phyloP scores from a whole-genome alignment of 2,888 invertebrate species.

The Noctua pronuba region DNA sequence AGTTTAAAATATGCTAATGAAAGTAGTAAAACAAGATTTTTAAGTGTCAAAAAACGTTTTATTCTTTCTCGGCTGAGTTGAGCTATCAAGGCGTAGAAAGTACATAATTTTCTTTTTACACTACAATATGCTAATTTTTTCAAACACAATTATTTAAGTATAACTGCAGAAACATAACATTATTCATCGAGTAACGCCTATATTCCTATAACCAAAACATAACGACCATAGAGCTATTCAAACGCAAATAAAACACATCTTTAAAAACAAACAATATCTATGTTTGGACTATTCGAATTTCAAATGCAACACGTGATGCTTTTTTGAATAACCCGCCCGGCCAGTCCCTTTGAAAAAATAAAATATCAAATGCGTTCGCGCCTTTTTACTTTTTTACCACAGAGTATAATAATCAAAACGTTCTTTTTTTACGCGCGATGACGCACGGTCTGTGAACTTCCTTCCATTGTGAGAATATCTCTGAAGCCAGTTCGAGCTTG shows the following conservation, averaged over 20 bases:
- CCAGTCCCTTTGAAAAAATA: conserved; percentile 72
- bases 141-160: conserved; percentile 14
- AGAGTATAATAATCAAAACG: conserved; percentile 46
- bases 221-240: conserved; percentile 33
- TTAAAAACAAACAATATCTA: conserved; percentile 62
- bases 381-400: conserved; percentile 74
- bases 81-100: not conserved
- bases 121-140: conserved; percentile 37
- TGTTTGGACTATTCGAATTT: conserved; percentile 63
- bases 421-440: conserved; percentile 73
- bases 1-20: not conserved
- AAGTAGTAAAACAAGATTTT: not conserved
- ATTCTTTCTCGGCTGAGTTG: not conserved
- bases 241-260: conserved; percentile 55
- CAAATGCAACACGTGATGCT: conserved; percentile 69
- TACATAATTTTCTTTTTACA: not conserved
- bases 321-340: conserved; percentile 67
- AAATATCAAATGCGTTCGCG: conserved; percentile 74
- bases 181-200: conserved; percentile 17
- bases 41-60: not conserved
- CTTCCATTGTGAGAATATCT: conserved; percentile 87
- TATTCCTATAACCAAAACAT: conserved; percentile 48
- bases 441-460: conserved; percentile 89
- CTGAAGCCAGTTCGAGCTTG: conserved; percentile 64
- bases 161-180: conserved; percentile 32